Conservation (phyloP, 2,797 vertebrate genomes). For the Bufotes viridis region DNA sequence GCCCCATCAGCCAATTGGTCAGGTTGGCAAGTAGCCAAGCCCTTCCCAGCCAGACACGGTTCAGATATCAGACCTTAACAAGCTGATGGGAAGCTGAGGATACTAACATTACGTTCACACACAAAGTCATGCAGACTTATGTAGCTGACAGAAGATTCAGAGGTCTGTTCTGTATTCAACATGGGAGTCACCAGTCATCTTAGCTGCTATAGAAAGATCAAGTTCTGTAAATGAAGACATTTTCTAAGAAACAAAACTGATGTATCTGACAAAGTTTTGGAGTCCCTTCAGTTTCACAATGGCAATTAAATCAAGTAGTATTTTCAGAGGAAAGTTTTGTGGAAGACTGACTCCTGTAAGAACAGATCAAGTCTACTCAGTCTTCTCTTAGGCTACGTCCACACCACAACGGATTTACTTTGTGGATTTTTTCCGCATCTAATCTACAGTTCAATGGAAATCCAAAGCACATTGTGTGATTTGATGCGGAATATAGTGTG, state of each 20-base stretch:
- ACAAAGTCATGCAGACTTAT: background rate
- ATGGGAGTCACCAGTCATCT: background rate
- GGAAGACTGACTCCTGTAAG: background rate
- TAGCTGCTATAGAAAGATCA: background rate
- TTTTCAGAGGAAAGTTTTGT: background rate
- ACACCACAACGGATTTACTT: too few species aligned
- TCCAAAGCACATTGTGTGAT: too few species aligned
- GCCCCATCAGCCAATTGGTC: background rate
- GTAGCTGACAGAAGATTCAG: background rate
- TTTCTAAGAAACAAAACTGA: background rate
- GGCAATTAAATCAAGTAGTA: background rate
- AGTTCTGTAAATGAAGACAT: background rate
- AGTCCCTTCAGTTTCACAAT: background rate
- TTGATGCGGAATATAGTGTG: too few species aligned
- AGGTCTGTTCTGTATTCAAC: background rate
- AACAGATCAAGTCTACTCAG: too few species aligned
- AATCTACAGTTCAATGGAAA: too few species aligned
- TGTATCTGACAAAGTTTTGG: too few species aligned
- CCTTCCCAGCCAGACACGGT: background rate
- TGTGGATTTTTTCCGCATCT: too few species aligned
- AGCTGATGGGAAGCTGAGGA: background rate
- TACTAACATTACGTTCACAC: background rate
- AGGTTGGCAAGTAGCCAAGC: background rate
- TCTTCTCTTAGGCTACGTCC: too few species aligned
- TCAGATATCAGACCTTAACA: conserved; percentile 1